phyloP scores from a whole-genome alignment of 2,113 vertebrate species.

The Taxidea taxus region DNA sequence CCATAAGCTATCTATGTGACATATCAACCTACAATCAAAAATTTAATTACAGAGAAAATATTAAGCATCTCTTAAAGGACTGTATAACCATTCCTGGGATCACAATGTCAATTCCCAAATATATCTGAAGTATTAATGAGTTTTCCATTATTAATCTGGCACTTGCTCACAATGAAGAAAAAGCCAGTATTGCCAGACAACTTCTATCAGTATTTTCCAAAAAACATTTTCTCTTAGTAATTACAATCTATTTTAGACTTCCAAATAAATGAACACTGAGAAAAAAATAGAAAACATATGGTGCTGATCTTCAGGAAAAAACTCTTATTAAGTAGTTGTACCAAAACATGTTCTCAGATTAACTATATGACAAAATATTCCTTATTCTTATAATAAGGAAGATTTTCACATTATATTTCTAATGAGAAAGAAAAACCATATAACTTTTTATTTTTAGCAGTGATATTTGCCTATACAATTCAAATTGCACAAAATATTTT shows the following conservation, averaged over 20 bases:
- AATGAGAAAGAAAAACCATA: neutral
- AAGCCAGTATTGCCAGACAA: neutral
- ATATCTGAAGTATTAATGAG: neutral
- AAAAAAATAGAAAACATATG: neutral
- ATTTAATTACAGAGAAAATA: slow-evolving; percentile 18
- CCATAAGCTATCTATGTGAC: neutral
- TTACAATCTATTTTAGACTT: neutral
- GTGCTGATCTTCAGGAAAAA: neutral
- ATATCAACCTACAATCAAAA: neutral
- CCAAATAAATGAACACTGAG: neutral
- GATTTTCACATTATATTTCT: neutral
- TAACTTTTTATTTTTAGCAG: neutral
- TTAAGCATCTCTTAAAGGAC: neutral
- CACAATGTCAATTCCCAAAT: neutral
- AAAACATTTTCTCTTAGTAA: neutral
- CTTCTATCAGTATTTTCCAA: neutral
- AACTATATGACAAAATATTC: neutral
- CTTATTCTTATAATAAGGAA: neutral
- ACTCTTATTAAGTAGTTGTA: neutral
- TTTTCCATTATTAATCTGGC: neutral
- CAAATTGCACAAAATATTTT: neutral
- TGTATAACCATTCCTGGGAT: neutral
- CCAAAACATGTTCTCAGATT: neutral
- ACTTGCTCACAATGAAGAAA: neutral
- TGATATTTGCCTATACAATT: neutral